phyloP scores from a whole-genome alignment of 2,113 vertebrate genomes.

The Alethe castanea region DNA sequence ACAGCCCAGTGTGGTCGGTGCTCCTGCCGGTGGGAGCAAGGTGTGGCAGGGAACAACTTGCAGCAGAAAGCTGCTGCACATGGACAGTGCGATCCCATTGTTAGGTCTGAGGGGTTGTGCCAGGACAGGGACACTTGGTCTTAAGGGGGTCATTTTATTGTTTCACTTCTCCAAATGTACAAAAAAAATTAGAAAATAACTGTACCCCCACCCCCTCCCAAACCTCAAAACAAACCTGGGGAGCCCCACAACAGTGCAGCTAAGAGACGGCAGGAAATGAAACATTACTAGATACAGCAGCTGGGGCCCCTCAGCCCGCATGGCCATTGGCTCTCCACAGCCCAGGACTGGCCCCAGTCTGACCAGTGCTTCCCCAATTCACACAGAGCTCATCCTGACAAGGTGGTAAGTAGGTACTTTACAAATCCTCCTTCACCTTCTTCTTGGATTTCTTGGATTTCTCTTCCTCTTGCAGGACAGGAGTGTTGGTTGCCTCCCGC shows the following conservation, averaged over 20 bases:
- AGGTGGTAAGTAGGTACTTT: slow-evolving; percentile 43
- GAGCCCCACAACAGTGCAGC: slow-evolving; percentile 77
- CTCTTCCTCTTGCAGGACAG: slow-evolving; percentile 84
- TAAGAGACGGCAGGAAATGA: slow-evolving; percentile 70
- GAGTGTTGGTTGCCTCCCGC: slow-evolving; percentile 84
- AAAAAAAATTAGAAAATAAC: slow-evolving; percentile 85
- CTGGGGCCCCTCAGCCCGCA: slow-evolving; percentile 43
- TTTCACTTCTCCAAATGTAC: slow-evolving; percentile 81
- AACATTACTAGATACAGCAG: slow-evolving; percentile 71
- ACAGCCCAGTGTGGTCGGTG: too few species aligned
- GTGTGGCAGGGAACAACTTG: not conserved
- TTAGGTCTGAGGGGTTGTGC: not conserved
- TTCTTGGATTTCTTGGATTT: slow-evolving; percentile 91
- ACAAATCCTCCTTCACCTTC: slow-evolving; percentile 84
- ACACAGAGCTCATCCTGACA: slow-evolving; percentile 54
- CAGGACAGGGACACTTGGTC: not conserved
- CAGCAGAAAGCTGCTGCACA: not conserved
- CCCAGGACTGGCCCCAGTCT: slow-evolving; percentile 33
- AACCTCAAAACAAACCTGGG: slow-evolving; percentile 72
- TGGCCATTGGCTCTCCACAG: slow-evolving; percentile 28
- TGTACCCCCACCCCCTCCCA: slow-evolving; percentile 52
- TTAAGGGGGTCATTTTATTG: slow-evolving; percentile 79
- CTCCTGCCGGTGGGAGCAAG: too few species aligned
- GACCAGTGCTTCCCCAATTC: slow-evolving; percentile 52
- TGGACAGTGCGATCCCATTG: not conserved